phyloP scores from a whole-genome alignment of 2,888 invertebrate species.

The Carterocephalus palaemon region DNA sequence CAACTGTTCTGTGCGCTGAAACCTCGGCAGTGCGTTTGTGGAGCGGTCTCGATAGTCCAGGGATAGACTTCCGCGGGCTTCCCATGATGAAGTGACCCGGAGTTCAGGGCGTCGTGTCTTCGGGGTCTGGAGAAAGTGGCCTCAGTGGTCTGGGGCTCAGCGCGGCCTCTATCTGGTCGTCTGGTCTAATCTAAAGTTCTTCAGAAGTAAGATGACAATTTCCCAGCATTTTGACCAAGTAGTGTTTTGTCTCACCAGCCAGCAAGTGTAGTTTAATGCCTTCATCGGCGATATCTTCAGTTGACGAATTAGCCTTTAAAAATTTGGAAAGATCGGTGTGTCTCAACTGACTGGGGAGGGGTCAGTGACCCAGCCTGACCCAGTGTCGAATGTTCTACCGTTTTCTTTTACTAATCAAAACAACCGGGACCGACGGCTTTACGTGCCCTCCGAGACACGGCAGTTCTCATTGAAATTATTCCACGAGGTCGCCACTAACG shows the following conservation, averaged over 20 bases:
- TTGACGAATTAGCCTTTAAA: conserved; percentile 24
- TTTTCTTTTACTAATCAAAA: too few species aligned
- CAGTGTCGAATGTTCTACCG: too few species aligned
- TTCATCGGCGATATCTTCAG: too few species aligned
- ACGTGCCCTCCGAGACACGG: too few species aligned
- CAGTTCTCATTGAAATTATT: too few species aligned
- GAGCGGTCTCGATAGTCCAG: background rate
- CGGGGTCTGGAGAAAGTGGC: background rate
- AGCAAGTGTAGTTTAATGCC: too few species aligned
- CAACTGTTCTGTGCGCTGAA: conserved; percentile 20
- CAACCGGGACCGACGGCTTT: too few species aligned
- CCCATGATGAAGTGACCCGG: conserved; percentile 19
- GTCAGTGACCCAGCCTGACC: too few species aligned
- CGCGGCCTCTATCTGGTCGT: background rate
- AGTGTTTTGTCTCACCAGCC: conserved; percentile 15
- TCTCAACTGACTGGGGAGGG: too few species aligned
- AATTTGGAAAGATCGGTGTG: conserved; percentile 28
- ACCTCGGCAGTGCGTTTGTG: conserved; percentile 7
- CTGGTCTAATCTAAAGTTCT: background rate
- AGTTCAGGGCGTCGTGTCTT: conserved; percentile 1
- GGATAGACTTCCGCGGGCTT: conserved; percentile 18
- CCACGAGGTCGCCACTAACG: too few species aligned
- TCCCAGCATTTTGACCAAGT: conserved; percentile 15
- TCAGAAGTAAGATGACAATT: conserved; percentile 16
- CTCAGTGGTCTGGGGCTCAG: conserved; percentile 1